These are phyloP conservation scores for Nicator chloris DNA, from an alignment of 2,113 vertebrate species.

Conservation along the genomic window DNA sequence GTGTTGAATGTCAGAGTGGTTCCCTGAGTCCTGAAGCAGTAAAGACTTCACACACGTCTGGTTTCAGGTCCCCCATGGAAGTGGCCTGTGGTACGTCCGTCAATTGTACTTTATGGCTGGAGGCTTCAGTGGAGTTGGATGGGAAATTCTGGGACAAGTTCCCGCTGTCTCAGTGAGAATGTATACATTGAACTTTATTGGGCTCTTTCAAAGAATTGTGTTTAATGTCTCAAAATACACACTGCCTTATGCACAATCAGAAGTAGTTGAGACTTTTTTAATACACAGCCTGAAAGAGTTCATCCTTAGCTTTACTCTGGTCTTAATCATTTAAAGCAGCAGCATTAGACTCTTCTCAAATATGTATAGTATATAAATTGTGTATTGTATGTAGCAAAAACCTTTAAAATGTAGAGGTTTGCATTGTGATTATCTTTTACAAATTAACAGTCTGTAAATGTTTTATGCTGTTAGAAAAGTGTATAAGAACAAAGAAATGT, in stretches of 20 bases:
- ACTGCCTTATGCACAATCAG: neutral
- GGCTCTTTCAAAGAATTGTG: neutral
- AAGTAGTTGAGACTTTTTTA: neutral
- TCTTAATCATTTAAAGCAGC: constrained; percentile 31
- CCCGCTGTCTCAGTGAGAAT: neutral
- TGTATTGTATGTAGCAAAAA: constrained; percentile 16
- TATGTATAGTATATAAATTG: neutral
- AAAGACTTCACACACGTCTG: neutral
- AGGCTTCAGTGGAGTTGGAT: neutral
- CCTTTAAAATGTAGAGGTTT: neutral
- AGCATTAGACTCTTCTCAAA: neutral
- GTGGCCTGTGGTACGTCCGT: neutral
- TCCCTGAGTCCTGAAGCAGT: neutral
- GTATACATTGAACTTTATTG: neutral
- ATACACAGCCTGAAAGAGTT: neutral
- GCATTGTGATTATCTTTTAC: neutral
- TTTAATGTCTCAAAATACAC: neutral
- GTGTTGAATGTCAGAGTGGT: neutral
- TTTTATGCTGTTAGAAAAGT: neutral
- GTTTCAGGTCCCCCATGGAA: neutral
- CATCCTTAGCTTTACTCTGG: neutral
- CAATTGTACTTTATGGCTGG: neutral
- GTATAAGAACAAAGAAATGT: constrained; percentile 7
- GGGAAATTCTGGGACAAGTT: neutral
- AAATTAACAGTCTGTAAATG: neutral